These are phyloP conservation scores for Malurus alboscapulatus DNA, from an alignment of 2,113 vertebrate species.

Conservation along the genomic window DNA sequence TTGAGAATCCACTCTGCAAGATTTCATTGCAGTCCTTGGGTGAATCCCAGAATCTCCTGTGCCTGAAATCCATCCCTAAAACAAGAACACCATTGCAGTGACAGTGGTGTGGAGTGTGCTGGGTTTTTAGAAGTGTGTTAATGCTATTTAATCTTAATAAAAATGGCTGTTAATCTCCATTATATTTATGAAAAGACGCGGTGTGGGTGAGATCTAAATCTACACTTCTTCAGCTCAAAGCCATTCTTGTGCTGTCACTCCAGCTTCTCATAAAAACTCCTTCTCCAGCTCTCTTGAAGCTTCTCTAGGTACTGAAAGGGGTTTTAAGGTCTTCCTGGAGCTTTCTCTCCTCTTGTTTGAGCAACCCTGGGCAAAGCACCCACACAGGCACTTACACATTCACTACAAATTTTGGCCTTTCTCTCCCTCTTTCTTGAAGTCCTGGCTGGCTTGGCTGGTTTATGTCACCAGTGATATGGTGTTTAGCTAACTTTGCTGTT, in stretches of 20 bases:
- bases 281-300: background rate
- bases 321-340: background rate
- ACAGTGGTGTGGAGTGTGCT: background rate
- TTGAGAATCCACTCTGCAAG: background rate
- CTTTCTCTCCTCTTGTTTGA: background rate
- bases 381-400: accelerated
- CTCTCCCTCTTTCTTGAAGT: background rate
- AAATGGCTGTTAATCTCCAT: accelerated
- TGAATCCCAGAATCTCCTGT: background rate
- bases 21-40: background rate
- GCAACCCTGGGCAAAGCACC: background rate
- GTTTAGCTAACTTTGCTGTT: background rate
- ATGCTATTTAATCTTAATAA: background rate
- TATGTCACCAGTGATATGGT: background rate
- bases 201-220: background rate
- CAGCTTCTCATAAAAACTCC: background rate
- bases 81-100: background rate
- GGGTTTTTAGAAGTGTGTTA: background rate
- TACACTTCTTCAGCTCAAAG: background rate
- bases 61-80: background rate
- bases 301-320: background rate
- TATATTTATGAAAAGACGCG: background rate
- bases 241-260: background rate
- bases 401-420: background rate
- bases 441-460: background rate